phyloP scores from a whole-genome alignment of 2,888 invertebrate species.

The Rotaria magnacalcarata region DNA sequence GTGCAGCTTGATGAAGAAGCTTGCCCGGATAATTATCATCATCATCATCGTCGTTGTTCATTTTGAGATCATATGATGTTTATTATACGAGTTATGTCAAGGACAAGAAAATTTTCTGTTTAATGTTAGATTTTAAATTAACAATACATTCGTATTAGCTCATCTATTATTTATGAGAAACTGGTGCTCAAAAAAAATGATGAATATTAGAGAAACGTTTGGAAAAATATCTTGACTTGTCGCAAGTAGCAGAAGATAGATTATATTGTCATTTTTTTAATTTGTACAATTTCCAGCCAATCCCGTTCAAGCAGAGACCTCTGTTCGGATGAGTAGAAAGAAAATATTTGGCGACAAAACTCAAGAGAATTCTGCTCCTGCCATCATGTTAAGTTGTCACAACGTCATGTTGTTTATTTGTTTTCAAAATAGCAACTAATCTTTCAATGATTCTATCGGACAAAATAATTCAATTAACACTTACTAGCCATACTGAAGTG shows the following conservation, averaged over 20 bases:
- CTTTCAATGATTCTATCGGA: background rate
- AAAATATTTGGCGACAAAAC: background rate
- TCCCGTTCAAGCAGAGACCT: background rate
- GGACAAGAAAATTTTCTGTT: too few species aligned
- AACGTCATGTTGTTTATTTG: too few species aligned
- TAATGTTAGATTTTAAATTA: too few species aligned
- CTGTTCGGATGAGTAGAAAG: background rate
- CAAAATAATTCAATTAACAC: background rate
- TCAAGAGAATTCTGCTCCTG: too few species aligned
- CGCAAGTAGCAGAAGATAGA: background rate
- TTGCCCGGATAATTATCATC: conserved; percentile 21
- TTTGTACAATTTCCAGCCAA: background rate
- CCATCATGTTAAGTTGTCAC: too few species aligned
- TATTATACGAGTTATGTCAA: too few species aligned
- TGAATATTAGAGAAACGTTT: too few species aligned
- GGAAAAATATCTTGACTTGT: background rate
- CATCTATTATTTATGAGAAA: too few species aligned
- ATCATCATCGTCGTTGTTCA: conserved; percentile 24
- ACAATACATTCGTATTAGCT: too few species aligned
- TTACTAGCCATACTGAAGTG: background rate
- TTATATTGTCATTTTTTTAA: conserved; percentile 6
- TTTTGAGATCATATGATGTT: background rate
- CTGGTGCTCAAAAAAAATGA: too few species aligned
- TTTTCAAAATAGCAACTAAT: too few species aligned
- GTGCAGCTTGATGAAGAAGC: conserved; percentile 26